Percentiles rank a stretch among this genome's conserved stretches.
These are phyloP conservation scores for Scatophagus argus DNA, from an alignment of 2,113 vertebrate genomes.

Conservation along the genomic window DNA sequence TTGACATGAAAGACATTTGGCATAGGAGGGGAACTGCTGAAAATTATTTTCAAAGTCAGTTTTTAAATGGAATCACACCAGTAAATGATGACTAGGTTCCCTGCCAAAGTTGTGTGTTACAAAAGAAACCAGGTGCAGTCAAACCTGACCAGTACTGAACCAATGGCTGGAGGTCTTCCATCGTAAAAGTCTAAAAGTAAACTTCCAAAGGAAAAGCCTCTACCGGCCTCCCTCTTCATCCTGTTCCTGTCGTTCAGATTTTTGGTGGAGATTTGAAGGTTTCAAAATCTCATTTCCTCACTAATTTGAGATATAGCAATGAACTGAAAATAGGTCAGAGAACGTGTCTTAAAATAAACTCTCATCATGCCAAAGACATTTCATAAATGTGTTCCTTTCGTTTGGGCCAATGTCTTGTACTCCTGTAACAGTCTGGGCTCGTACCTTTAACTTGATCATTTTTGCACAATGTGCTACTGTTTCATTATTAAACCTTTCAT, in stretches of 20 bases:
- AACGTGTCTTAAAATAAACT: background rate
- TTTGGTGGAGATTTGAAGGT: constrained; percentile 14
- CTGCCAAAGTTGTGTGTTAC: background rate
- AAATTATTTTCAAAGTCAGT: background rate
- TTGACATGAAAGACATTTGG: background rate
- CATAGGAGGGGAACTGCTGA: too few species aligned
- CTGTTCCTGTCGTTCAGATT: background rate
- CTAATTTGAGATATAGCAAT: background rate
- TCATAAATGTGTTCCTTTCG: constrained; percentile 19
- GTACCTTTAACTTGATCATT: background rate
- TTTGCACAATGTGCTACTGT: background rate
- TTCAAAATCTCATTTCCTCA: constrained; percentile 31
- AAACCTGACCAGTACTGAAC: background rate
- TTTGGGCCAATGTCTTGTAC: background rate
- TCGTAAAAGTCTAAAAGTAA: background rate
- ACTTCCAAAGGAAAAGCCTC: background rate
- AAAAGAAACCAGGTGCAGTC: background rate
- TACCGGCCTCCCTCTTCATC: background rate
- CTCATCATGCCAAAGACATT: constrained; percentile 25
- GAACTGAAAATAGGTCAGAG: background rate
- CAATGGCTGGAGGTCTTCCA: background rate
- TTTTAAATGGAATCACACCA: background rate
- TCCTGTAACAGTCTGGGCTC: background rate
- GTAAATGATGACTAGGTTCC: background rate
- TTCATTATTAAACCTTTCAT: background rate